phyloP scores from a whole-genome alignment of 2,797 vertebrate species.

The Trichosurus vulpecula region DNA sequence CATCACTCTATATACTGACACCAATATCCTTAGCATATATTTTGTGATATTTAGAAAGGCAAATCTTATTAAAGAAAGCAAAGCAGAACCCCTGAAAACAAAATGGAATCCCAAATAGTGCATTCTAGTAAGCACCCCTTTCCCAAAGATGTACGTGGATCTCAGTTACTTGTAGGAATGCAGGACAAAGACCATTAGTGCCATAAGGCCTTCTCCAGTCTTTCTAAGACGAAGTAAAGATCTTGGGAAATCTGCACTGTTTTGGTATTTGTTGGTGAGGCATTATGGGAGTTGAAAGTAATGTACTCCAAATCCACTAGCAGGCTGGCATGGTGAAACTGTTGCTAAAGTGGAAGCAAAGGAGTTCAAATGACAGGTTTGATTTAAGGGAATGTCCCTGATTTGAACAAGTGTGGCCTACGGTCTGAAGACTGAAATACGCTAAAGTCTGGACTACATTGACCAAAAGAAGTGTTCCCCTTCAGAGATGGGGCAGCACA shows the following conservation, averaged over 20 bases:
- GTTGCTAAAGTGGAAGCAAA: not conserved
- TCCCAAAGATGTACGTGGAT: not conserved
- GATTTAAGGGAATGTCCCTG: not conserved
- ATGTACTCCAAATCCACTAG: not conserved
- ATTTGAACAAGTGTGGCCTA: not conserved
- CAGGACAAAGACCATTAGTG: not conserved
- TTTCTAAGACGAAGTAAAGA: not conserved
- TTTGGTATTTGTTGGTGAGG: not conserved
- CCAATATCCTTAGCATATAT: not conserved
- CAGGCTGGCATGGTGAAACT: not conserved
- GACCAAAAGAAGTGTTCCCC: not conserved
- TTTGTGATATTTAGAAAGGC: not conserved
- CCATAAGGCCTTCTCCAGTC: not conserved
- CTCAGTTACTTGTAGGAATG: not conserved
- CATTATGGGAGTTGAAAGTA: not conserved
- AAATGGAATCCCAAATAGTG: not conserved
- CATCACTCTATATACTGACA: not conserved
- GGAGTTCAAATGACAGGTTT: not conserved
- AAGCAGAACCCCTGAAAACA: not conserved
- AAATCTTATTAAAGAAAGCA: not conserved
- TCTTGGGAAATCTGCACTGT: not conserved
- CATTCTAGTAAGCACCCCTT: not conserved
- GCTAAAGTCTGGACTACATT: not conserved
- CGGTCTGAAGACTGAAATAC: not conserved
- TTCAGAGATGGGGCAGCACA: not conserved